A percentile compares a stretch with the other conserved stretches of the same genome.
Evolutionary conservation across 2,113 vertebrate species (phyloP).

Genomic region (Pluvianellus socialis): DNA sequence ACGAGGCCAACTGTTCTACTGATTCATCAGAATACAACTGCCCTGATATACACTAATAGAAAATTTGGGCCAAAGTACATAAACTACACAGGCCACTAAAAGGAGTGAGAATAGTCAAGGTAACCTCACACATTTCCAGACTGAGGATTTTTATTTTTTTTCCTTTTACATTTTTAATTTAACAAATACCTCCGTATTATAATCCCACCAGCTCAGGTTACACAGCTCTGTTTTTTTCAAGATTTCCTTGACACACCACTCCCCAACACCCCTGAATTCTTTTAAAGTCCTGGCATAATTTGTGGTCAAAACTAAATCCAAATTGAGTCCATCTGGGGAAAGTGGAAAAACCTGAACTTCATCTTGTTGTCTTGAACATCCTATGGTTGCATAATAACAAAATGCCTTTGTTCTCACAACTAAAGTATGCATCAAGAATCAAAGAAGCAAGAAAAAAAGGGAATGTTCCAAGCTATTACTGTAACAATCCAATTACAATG

Average conservation of each 20-base stretch:
- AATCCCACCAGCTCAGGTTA: not conserved
- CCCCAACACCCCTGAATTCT: not conserved
- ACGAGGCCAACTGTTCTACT: not conserved
- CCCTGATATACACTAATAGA: not conserved
- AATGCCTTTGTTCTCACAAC: slow-evolving; percentile 78
- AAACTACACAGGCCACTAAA: not conserved
- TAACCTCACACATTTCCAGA: not conserved
- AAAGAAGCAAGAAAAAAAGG: slow-evolving; percentile 82
- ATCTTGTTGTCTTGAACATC: slow-evolving; percentile 68
- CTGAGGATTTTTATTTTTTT: not conserved
- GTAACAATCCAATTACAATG: slow-evolving; percentile 99
- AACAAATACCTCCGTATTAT: not conserved
- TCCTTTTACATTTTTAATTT: not conserved
- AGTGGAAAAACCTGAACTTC: slow-evolving; percentile 49
- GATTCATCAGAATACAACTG: not conserved
- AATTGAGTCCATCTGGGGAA: slow-evolving; percentile 24
- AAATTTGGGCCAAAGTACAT: not conserved
- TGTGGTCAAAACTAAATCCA: slow-evolving; percentile 22
- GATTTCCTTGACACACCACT: not conserved
- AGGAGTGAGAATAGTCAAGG: not conserved
- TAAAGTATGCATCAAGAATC: slow-evolving; percentile 80
- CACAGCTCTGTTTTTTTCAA: not conserved
- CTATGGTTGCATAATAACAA: slow-evolving; percentile 75
- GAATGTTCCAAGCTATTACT: slow-evolving; percentile 92
- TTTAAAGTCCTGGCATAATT: not conserved